Base-by-base conservation (phyloP, 2,888 invertebrate species). In the Eremobia ochroleuca region DNA sequence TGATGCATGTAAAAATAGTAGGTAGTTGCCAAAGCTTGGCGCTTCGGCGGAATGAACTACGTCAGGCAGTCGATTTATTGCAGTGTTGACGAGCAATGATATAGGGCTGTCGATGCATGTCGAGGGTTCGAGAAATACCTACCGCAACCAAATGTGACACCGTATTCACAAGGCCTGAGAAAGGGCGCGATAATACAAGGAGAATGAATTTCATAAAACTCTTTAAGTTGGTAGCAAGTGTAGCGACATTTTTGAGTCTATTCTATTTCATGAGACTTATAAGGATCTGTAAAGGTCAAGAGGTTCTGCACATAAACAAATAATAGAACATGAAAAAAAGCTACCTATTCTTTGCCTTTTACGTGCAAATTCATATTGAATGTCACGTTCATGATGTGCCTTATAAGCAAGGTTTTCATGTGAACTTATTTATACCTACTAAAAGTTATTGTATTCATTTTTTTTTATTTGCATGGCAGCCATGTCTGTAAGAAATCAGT, bases 221-320 rank as follows among this genome's bases (percentile, higher is more conserved):
- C n/a, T n/a, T n/a, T 21, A 31, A 43, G 43, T 25, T 25, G 34
- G 15, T 43, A 37, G 25, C 15, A 52, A 52, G 1, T 58, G 4
- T 59, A 40, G 28, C 21, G 18, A 49, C 2, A 58, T n/a, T 65
- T 58, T 69, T n/a, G 2, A 52, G 15, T 40, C 11, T 31, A 52
- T 55, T 79, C 5, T 31, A 31, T 43, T 55, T 65, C 40, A 59
- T 58, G 49, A 69, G 4, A 21, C 58, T 68, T 15, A 67, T 37
- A 67, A 79, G 59, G 64, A 46, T 59, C n/a, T 68, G 37, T 55
- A 46, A 76, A 81, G 82, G 72, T 76, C 43, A 69, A 76, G 82
- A 59, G 64, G 81, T 72, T 81, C 52, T 59, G 58, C 37, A 68
- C 64, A 68, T 55, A 65, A 72, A 72, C 68, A 64, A 64, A 68